These are phyloP conservation scores for Glossophaga mutica DNA, from an alignment of 2,797 vertebrate genomes.

Conservation along the genomic window DNA sequence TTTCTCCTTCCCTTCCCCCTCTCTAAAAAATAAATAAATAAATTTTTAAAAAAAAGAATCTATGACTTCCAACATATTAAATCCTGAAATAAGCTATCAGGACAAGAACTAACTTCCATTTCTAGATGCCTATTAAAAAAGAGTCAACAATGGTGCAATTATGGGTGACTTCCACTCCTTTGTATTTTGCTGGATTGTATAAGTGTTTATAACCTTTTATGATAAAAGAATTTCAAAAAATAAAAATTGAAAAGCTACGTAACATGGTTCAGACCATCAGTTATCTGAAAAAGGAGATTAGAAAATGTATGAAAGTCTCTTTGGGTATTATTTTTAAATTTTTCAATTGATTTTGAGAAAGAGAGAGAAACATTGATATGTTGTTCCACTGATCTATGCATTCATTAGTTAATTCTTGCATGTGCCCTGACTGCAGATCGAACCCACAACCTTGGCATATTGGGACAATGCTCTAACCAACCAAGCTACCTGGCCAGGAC, in stretches of 20 bases:
- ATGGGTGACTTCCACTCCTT: slow-evolving; percentile 12
- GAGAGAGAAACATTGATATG: too few relatives aligned
- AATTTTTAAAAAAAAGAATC: background rate
- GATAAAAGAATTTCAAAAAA: background rate
- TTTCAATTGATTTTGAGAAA: too few relatives aligned
- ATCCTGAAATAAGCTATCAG: background rate
- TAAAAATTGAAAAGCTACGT: slow-evolving; percentile 18
- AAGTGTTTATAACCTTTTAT: background rate
- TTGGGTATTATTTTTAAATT: background rate
- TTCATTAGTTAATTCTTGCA: too few relatives aligned
- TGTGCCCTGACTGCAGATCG: too few relatives aligned
- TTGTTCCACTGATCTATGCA: too few relatives aligned
- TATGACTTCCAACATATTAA: slow-evolving; percentile 8
- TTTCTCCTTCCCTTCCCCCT: too few relatives aligned
- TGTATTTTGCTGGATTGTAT: background rate
- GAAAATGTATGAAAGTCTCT: background rate
- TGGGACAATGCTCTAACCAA: too few relatives aligned
- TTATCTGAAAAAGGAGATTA: background rate
- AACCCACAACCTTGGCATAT: too few relatives aligned
- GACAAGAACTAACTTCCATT: background rate
- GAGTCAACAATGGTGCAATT: background rate
- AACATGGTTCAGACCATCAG: background rate
- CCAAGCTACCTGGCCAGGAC: too few relatives aligned
- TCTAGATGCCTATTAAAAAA: background rate
- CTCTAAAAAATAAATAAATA: too few relatives aligned